These are phyloP conservation scores for Microcebus lehilahytsara DNA, from an alignment of 2,113 vertebrate species.

Conservation along the genomic window DNA sequence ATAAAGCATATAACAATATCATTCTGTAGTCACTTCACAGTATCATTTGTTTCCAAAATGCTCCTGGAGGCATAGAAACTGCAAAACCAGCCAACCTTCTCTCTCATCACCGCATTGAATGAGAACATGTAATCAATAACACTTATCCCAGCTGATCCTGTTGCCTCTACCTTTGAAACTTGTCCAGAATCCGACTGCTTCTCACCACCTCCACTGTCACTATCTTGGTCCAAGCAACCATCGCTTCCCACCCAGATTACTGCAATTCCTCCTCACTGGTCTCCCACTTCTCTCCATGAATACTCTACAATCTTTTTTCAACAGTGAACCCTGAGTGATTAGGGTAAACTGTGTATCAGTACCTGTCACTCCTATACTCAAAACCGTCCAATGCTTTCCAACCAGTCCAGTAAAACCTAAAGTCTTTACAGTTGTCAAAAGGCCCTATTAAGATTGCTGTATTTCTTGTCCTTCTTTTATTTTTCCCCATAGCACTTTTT, in stretches of 20 bases:
- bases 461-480: not conserved
- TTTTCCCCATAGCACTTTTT: not conserved
- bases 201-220: not conserved
- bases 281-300: not conserved
- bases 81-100: not conserved
- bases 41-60: not conserved
- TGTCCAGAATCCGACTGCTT: not conserved
- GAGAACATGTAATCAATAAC: not conserved
- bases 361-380: not conserved
- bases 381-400: not conserved
- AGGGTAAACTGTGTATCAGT: not conserved
- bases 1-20: not conserved
- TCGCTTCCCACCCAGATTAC: not conserved
- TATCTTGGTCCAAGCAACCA: not conserved
- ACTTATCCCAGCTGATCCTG: not conserved
- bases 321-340: not conserved
- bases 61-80: not conserved
- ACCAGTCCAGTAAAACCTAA: not conserved
- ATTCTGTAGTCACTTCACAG: not conserved
- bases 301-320: not conserved
- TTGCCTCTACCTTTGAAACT: not conserved
- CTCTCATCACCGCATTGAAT: not conserved
- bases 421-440: not conserved
- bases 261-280: not conserved
- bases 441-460: not conserved